Conservation (phyloP, 2,797 vertebrate species). For the Catamblyrhynchus diadema region DNA sequence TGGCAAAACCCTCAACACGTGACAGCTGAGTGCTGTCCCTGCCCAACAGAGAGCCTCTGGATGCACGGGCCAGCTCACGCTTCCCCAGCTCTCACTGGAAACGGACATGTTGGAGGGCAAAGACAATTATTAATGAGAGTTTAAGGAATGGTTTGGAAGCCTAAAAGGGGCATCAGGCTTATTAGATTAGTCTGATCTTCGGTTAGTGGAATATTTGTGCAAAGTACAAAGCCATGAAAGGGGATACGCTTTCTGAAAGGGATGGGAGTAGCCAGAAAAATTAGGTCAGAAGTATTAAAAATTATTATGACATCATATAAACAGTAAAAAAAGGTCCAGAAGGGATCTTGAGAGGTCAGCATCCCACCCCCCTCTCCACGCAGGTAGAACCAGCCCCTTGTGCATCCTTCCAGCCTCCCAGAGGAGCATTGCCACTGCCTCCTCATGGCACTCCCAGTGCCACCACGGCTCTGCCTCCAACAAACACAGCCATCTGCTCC, state of each 20-base stretch:
- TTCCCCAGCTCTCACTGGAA: not conserved
- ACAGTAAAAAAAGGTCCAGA: not conserved
- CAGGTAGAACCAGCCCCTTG: not conserved
- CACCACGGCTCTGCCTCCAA: not conserved
- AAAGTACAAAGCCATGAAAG: not conserved
- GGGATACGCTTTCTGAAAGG: not conserved
- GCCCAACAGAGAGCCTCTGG: not conserved
- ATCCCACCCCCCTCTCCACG: not conserved
- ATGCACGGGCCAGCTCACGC: not conserved
- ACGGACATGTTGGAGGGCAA: not conserved
- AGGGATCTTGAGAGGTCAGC: not conserved
- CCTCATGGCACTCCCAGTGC: not conserved
- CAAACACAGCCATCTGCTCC: not conserved
- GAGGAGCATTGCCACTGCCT: rapidly evolving
- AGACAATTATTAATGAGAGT: not conserved
- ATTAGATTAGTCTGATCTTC: not conserved
- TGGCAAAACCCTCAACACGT: not conserved
- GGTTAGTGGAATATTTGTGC: not conserved
- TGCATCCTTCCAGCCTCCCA: not conserved
- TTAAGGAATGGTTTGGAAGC: not conserved
- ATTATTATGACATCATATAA: not conserved
- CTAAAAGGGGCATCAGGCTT: not conserved
- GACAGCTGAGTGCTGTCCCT: not conserved
- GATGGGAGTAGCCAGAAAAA: not conserved
- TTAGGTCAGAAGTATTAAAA: not conserved